Base-by-base conservation (phyloP, 2,888 invertebrate genomes). In the Eupeodes luniger region DNA sequence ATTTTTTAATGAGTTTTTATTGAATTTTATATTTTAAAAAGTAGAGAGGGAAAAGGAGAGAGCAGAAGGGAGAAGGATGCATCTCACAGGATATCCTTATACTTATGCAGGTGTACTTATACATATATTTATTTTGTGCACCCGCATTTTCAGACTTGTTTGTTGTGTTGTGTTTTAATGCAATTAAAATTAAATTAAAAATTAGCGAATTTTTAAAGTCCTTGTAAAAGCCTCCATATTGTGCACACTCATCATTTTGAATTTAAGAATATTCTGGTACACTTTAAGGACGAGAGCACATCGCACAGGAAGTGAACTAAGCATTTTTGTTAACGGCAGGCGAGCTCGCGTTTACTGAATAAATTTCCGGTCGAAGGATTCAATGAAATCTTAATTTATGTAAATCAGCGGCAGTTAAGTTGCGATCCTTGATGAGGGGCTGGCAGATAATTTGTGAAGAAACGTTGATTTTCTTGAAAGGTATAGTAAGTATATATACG, bases 331-430 rank as follows among this genome's bases (percentile, higher is more conserved):
- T 5, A 85, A 83, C 59, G 66, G 74, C 66, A 49, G 57, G 55
- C 66, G 34, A 61, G 55, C 69, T 36, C 44, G 75, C 51, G 81
- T 83, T 78, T 81, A 62, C 81, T 81, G 81, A 85, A 85, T 88
- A 81, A 81, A 85, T 85, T 88, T 85, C 88, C 88, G 85, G 85
- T 81, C 85, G 81, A 81, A 57, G 74, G 57, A 81, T 75, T 84
- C 88, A 81, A 88, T 88, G 81, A 85, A 88, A 84, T 78, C 69
- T 78, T 88, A 88, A 88, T 88, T 85, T 85, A 88, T 88, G 88
- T 49, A 88, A 83, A 88, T 84, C 77, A 88, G 67, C 14, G 81
- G 11, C 53, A 36, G 16, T 47, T 51, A 44, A 72, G 51, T 9
- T 44, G 27, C 27, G 27, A 27, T 27, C 27, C 27, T 27, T 27